A percentile compares a stretch with the other conserved stretches of the same genome.
phyloP scores from a whole-genome alignment of 92 coral and sea anemone genomes.

The Porites divaricata region DNA sequence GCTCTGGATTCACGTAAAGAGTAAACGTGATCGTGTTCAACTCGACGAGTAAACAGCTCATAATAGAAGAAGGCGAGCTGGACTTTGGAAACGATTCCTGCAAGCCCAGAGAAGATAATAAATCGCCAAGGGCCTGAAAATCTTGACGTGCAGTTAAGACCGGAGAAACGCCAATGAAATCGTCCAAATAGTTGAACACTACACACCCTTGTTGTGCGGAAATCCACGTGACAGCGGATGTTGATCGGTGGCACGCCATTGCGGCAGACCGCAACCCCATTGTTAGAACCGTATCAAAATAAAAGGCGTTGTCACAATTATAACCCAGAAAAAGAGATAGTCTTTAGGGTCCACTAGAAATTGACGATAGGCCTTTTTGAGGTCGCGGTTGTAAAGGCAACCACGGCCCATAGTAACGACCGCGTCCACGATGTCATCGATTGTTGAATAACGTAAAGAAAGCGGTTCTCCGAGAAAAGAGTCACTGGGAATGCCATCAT shows the following conservation, averaged over 20 bases:
- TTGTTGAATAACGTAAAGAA: conserved; percentile 13
- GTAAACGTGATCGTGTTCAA: conserved; percentile 37
- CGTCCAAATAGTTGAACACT: conserved; percentile 40
- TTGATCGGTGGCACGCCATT: conserved; percentile 39
- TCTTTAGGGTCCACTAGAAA: conserved; percentile 27
- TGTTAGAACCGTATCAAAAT: conserved; percentile 35
- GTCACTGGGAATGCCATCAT: conserved; percentile 42
- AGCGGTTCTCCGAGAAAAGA: conserved; percentile 23
- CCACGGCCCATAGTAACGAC: conserved; percentile 33
- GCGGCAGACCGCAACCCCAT: conserved; percentile 40
- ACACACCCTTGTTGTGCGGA: not conserved
- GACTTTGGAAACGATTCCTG: not conserved
- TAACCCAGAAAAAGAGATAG: conserved; percentile 28
- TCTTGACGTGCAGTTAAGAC: not conserved
- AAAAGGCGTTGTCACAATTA: not conserved
- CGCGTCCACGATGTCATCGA: conserved; percentile 18
- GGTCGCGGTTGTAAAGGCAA: conserved; percentile 37
- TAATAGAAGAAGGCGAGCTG: not conserved
- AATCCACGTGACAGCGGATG: conserved; percentile 24
- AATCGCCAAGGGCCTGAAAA: not conserved
- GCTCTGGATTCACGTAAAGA: conserved; percentile 21
- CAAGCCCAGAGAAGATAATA: not conserved
- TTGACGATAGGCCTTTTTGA: conserved; percentile 15
- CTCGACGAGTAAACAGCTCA: conserved; percentile 34
- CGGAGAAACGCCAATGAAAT: conserved; percentile 16